Evolutionary conservation across 1,140 invertebrate species (phyloP), one percentile per base, ranked within the genome.

Genomic region (Colletes latitarsis): DNA sequence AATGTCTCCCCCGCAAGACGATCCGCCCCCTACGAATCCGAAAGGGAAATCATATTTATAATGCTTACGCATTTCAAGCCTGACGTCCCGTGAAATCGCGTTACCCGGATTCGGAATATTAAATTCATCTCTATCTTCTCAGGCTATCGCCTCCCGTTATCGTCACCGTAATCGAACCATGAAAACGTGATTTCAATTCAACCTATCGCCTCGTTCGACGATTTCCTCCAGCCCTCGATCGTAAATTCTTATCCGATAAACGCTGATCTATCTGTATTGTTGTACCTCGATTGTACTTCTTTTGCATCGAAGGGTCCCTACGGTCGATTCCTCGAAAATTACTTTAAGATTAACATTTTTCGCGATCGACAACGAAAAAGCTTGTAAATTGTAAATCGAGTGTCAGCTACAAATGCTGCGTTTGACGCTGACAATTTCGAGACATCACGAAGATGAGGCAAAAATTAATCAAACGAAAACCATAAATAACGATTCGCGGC

Each of bases 401-500:
- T 17, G 70, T 67, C 77, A 75, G 43, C 15, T 3, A 19, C 46
- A 49, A 64, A 41, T 10, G 41, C 74, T 69, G 66, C 73, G 57
- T n/a, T 77, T 77, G 73, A 69, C 73, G 73, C 58, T 41, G 62
- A 81, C 85, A 53, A 87, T 87, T 87, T 82, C 60, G 72, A 53
- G 55, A 62, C 79, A 87, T 87, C 78, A 87, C 14, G 58, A 76
- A 83, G 52, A 75, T 73, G 82, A 81, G 82, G 85, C 78, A 88
- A 88, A 89, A 91, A 90, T 91, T 91, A 91, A 92, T 92, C 88
- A 92, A 89, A 76, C 78, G 84, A 71, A 87, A 87, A 91, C 74
- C 89, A 90, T 92, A 90, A 92, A 91, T 91, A 91, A 91, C 89
- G 85, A 86, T 89, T 85, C 77, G 82, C 70, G 43, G 52, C 52